Evolutionary conservation across 2,888 invertebrate species (phyloP).

Genomic region (Calliscelio sp.): DNA sequence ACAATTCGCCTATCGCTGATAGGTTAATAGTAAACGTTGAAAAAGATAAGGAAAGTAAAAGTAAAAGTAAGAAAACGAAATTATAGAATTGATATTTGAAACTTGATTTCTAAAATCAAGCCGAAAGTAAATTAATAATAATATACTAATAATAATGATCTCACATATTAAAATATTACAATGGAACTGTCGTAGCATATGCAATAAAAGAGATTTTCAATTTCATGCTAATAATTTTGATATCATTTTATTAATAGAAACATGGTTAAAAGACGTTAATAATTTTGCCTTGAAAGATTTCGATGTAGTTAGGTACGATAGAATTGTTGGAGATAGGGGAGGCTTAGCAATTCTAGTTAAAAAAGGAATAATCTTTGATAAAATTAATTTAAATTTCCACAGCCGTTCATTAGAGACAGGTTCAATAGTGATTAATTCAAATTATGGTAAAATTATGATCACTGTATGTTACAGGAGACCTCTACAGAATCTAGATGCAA

Average conservation of each 20-base stretch:
- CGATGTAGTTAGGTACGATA: not conserved
- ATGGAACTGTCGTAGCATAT: conserved; percentile 6
- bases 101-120: no score
- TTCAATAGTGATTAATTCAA: not conserved
- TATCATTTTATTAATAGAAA: conserved; percentile 1
- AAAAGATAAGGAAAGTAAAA: no score
- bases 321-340: not conserved
- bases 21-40: no score
- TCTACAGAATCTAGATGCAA: not conserved
- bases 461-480: not conserved
- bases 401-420: not conserved
- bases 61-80: no score
- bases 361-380: conserved; percentile 4
- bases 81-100: no score
- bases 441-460: not conserved
- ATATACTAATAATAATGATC: not conserved
- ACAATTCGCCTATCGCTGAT: no score
- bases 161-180: conserved; percentile 5
- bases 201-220: not conserved
- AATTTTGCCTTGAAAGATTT: conserved; percentile 6
- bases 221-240: not conserved
- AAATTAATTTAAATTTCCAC: not conserved
- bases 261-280: not conserved
- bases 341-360: not conserved
- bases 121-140: no score